These are phyloP conservation scores for Aeoliscus strigatus DNA, from an alignment of 2,797 vertebrate genomes.

Conservation along the genomic window DNA sequence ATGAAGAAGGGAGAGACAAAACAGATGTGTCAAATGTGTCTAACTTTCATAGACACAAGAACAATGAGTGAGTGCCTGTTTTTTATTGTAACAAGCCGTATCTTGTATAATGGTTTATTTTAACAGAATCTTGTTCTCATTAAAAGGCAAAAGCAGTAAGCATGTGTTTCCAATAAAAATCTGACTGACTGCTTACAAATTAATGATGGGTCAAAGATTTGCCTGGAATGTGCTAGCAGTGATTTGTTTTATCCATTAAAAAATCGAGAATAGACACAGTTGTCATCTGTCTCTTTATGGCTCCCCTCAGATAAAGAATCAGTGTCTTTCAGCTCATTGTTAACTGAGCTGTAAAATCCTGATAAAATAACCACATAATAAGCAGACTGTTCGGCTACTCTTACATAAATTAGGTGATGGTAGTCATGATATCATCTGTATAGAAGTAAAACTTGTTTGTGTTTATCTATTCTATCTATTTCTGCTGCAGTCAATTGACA, in stretches of 20 bases:
- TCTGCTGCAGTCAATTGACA: neutral
- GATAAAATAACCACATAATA: too few relatives aligned
- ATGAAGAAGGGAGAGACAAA: constrained; percentile 33
- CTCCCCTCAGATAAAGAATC: neutral
- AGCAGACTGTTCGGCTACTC: too few relatives aligned
- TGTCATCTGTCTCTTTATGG: neutral
- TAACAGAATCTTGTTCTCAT: neutral
- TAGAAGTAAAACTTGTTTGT: neutral
- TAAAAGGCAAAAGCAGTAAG: neutral
- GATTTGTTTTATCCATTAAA: too few relatives aligned
- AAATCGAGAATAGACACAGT: too few relatives aligned
- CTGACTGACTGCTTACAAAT: too few relatives aligned
- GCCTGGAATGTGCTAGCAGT: too few relatives aligned
- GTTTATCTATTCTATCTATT: neutral
- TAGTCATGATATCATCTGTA: neutral
- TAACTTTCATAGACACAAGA: constrained; percentile 1
- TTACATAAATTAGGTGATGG: too few relatives aligned
- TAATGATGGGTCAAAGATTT: too few relatives aligned
- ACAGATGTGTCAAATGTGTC: constrained; percentile 42
- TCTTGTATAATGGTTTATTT: neutral
- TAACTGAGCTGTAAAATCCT: too few relatives aligned
- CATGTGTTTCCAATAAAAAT: neutral
- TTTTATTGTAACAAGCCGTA: neutral
- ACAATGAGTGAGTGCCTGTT: constrained; percentile 3
- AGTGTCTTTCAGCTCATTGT: neutral